phyloP scores from a whole-genome alignment of 2,113 vertebrate genomes.

The Ameiurus melas region DNA sequence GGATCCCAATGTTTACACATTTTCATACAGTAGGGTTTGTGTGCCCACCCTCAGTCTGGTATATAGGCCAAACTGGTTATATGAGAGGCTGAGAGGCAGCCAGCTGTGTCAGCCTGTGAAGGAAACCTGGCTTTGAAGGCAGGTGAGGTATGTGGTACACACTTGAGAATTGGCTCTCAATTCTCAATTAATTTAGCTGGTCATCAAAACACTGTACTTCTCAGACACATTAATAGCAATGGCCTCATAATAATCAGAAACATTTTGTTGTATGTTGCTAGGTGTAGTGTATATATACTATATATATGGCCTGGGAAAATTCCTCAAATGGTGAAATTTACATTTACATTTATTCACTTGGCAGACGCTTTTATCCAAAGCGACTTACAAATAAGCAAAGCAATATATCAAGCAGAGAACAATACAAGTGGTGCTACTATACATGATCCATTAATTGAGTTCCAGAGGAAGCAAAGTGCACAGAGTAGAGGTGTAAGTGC shows the following conservation, averaged over 20 bases:
- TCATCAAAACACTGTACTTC: background rate
- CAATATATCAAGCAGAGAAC: no score
- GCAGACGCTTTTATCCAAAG: no score
- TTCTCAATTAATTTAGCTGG: background rate
- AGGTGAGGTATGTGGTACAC: constrained; percentile 57
- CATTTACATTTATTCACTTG: no score
- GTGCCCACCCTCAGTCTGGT: constrained; percentile 9
- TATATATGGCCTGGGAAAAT: background rate
- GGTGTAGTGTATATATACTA: background rate
- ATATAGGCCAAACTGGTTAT: background rate
- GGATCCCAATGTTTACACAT: background rate
- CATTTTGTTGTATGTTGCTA: background rate
- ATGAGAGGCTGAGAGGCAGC: constrained; percentile 10
- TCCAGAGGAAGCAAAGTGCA: no score
- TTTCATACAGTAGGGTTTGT: background rate
- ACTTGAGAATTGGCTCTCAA: constrained; percentile 52
- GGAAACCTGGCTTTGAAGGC: constrained; percentile 28
- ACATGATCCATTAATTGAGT: no score
- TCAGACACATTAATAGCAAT: background rate
- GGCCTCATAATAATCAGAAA: background rate
- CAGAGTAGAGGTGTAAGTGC: no score
- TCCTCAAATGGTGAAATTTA: background rate
- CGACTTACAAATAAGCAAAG: no score
- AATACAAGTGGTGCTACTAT: no score
- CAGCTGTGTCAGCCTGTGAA: constrained; percentile 32